These are phyloP conservation scores for Geodia barretti DNA, from an alignment of 37 sponge, comb jelly and placozoan species.

Conservation along the genomic window DNA sequence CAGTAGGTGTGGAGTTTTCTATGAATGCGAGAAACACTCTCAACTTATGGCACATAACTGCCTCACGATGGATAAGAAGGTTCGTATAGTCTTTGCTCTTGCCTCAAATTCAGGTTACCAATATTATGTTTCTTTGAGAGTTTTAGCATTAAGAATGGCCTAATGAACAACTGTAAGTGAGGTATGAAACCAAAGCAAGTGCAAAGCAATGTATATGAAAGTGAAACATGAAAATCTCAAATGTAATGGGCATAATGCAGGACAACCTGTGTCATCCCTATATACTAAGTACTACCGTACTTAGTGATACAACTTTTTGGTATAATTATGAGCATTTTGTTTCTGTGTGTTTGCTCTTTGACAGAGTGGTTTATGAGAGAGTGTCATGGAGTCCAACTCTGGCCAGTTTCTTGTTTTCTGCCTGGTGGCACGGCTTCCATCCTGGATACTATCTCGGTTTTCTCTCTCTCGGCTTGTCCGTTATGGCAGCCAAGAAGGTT, in stretches of 20 bases:
- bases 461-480: constrained; percentile 26
- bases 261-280: not conserved
- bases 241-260: too few relatives aligned
- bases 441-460: constrained; percentile 72
- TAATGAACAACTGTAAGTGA: too few relatives aligned
- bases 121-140: too few relatives aligned
- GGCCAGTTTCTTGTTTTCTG: constrained; percentile 61
- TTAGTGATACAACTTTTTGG: too few relatives aligned
- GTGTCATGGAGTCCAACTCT: constrained; percentile 28
- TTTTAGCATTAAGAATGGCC: too few relatives aligned
- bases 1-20: constrained; percentile 53
- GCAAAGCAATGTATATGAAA: too few relatives aligned
- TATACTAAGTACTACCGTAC: too few relatives aligned
- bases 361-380: constrained; percentile 24
- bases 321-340: too few relatives aligned
- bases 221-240: too few relatives aligned
- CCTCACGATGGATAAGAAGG: constrained; percentile 79
- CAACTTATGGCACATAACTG: constrained; percentile 65
- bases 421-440: constrained; percentile 85
- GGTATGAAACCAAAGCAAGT: too few relatives aligned
- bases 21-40: constrained; percentile 41
- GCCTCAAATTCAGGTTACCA: too few relatives aligned
- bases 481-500: constrained; percentile 62
- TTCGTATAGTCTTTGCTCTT: too few relatives aligned
- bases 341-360: not conserved